Evolutionary conservation across 2,113 vertebrate genomes (phyloP), one percentile per base, ranked within the genome.

Genomic region (Pitta sordida): DNA sequence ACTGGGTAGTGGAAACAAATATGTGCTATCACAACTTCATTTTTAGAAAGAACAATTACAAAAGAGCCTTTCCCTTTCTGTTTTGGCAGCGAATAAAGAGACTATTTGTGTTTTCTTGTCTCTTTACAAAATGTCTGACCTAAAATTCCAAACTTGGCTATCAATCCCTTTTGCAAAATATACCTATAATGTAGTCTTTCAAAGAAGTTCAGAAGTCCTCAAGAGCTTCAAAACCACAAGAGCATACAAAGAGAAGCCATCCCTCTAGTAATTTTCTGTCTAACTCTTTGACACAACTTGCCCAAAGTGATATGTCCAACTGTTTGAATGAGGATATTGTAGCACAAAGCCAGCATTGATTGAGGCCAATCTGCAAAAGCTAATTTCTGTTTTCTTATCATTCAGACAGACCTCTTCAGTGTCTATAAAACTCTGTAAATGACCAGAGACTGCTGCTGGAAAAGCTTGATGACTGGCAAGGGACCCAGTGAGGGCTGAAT

Each of bases 331-430:
- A 90, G 94, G 95, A 95, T 97, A 91, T 85, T 91, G 74, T 86
- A 97, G 86, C 91, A 97, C 96, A 97, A 97, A 96, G 86, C 60
- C 90, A 63, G 74, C 96, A 96, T 84, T 97, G 96, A 97, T 94
- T 76, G 87, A 96, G 77, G 68, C 93, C 89, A 89, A 95, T 94
- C 93, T 95, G 94, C 92, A 96, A 96, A 93, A 69, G 93, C 90
- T 97, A 94, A 96, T 97, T 97, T 96, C 94, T 94, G 91, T 88
- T 94, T 96, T 94, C 83, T 95, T 95, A 96, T 96, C 93, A 93
- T 94, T 96, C 91, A 95, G 77, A 97, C 93, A 97, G 92, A 90
- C 91, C 90, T 91, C 94, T 94, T 74, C 82, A 96, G 77, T 94
- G 92, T 94, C 88, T 95, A 44, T 95, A 95, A 93, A 96, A 86